phyloP scores from a whole-genome alignment of 2,113 vertebrate species.

The Macaca mulatta region DNA sequence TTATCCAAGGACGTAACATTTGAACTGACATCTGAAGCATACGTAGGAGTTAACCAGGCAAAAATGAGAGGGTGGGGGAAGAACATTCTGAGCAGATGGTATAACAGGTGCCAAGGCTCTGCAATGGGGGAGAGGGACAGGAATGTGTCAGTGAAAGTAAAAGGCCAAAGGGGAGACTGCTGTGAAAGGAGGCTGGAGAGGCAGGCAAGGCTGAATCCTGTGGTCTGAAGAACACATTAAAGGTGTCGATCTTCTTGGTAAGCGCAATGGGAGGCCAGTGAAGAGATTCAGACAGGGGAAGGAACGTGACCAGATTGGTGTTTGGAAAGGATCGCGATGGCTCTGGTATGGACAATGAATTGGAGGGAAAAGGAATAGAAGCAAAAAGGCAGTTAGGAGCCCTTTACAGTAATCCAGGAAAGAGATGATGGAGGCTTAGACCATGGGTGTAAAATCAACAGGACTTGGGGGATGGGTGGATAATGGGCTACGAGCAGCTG shows the following conservation, averaged over 20 bases:
- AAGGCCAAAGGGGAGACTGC: not conserved
- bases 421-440: not conserved
- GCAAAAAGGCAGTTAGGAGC: not conserved
- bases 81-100: constrained; percentile 45
- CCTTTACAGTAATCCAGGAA: not conserved
- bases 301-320: not conserved
- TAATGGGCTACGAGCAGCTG: constrained; percentile 58
- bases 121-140: not conserved
- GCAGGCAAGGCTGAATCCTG: not conserved
- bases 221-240: not conserved
- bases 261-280: not conserved
- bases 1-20: constrained; percentile 53
- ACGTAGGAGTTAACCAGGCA: constrained; percentile 53
- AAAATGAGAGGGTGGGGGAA: not conserved
- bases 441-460: constrained; percentile 59
- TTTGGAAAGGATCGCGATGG: not conserved
- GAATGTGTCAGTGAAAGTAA: not conserved
- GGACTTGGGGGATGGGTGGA: constrained; percentile 41
- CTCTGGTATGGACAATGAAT: not conserved
- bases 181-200: not conserved
- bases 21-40: constrained; percentile 68
- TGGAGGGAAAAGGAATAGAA: not conserved
- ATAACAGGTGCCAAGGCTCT: constrained; percentile 40
- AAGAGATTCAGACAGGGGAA: not conserved
- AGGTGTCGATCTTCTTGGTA: not conserved